Percentiles rank a stretch among this genome's conserved stretches.
These are phyloP conservation scores for Myiotriccus ornatus DNA, from an alignment of 2,797 vertebrate species.

Conservation along the genomic window DNA sequence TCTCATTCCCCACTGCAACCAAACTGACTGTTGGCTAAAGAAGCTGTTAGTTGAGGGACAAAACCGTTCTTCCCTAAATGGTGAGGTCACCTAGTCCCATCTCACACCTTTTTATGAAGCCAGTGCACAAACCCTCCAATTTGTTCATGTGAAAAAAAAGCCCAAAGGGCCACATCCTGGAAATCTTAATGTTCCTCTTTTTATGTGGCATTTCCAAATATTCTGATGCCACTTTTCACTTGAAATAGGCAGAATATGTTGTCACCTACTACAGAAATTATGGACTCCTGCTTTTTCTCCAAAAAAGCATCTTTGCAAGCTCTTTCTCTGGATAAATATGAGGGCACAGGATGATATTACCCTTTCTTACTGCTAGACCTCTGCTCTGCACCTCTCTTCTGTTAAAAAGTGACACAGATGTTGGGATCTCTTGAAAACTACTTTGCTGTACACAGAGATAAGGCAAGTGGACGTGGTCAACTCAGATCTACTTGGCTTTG, in stretches of 20 bases:
- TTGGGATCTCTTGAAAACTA: neutral
- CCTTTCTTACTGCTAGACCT: neutral
- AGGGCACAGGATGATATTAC: neutral
- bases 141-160: neutral
- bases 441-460: neutral
- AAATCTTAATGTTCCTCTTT: neutral
- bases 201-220: neutral
- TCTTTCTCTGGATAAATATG: neutral
- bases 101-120: neutral
- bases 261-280: neutral
- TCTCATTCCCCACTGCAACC: neutral
- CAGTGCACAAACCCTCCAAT: neutral
- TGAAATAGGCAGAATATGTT: neutral
- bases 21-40: neutral
- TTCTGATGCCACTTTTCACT: neutral
- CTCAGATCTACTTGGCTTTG: neutral
- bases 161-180: neutral
- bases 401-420: neutral
- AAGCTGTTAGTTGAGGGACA: neutral
- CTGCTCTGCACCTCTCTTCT: neutral
- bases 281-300: neutral
- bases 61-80: neutral
- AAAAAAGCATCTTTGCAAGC: neutral
- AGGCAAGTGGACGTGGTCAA: neutral
- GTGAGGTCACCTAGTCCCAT: neutral